Base-by-base conservation (phyloP, 2,888 invertebrate species). In the Prosapia bicincta region DNA sequence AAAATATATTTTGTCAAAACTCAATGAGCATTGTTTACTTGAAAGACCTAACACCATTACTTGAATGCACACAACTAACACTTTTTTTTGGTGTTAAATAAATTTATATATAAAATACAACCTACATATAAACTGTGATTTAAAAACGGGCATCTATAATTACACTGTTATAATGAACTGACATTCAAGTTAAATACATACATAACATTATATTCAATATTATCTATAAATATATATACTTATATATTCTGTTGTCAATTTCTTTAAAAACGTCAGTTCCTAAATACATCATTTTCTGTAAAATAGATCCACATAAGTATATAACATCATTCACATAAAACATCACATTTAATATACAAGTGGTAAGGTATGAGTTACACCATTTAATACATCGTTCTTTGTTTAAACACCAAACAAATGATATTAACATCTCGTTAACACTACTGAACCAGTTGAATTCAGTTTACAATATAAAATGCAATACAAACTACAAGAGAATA, bases 181-280 rank as follows among this genome's bases (percentile, higher is more conserved):
- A 54, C 54, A 54, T 54, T 20, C 54, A 54, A 3, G n/a, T 54
- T 54, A 54, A 54, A 54, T 54, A 54, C 20, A 13, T 73, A 68
- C 43, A 26, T 74, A 74, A 28, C 24, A 3, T 67, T 26, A 26
- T 67, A 67, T 66, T 25, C 24, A 66, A 69, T 69, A 73, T 74
- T 74, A 69, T 74, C 74, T 74, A 74, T 74, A 74, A 74, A 74
- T 74, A 74, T 74, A 74, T 74, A 69, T 70, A 20, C 20, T 32
- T 3, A n/a, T 30, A 30, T 30, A 30, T 30, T 30, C 30, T 30
- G 30, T 30, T 6, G 6, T 30, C 6, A 30, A 38, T 73, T 54
- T 54, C 20, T 15, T 13, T 2, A 38, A 54, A 54, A 54, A 54
- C 9, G 54, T 54, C 54, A 54, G 54, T 54, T 54, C 20, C 54